Percentiles rank a stretch among this genome's conserved stretches.
Evolutionary conservation across 2,113 vertebrate genomes (phyloP).

Genomic region (Baryphthengus martii): DNA sequence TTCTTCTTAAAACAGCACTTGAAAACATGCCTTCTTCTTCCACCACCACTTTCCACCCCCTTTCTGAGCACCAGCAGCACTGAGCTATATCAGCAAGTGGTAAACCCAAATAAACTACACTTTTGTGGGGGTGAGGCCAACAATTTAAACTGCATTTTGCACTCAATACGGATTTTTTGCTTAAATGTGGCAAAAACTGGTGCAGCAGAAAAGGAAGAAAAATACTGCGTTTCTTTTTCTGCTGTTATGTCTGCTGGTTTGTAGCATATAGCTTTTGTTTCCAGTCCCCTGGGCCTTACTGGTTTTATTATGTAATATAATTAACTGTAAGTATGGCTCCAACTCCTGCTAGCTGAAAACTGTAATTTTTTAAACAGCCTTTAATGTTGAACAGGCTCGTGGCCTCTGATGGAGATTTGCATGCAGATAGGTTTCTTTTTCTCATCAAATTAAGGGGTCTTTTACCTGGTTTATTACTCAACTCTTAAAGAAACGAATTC

Average conservation of each 20-base stretch:
- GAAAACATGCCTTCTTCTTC: neutral
- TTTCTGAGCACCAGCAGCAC: neutral
- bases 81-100: neutral
- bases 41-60: neutral
- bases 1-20: neutral
- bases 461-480: constrained; percentile 68
- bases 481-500: constrained; percentile 42
- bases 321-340: neutral
- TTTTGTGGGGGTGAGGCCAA: neutral
- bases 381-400: neutral
- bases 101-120: neutral
- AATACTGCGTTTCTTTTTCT: neutral
- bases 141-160: neutral
- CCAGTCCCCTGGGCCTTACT: neutral
- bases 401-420: neutral
- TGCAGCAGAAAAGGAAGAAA: neutral
- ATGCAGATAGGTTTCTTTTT: neutral
- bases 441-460: constrained; percentile 58
- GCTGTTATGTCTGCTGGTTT: neutral
- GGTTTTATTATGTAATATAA: neutral
- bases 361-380: neutral
- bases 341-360: neutral
- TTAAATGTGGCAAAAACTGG: neutral
- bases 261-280: neutral
- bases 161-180: neutral